Evolutionary conservation across 2,797 vertebrate genomes (phyloP).

Genomic region (Cirrhinus molitorella): DNA sequence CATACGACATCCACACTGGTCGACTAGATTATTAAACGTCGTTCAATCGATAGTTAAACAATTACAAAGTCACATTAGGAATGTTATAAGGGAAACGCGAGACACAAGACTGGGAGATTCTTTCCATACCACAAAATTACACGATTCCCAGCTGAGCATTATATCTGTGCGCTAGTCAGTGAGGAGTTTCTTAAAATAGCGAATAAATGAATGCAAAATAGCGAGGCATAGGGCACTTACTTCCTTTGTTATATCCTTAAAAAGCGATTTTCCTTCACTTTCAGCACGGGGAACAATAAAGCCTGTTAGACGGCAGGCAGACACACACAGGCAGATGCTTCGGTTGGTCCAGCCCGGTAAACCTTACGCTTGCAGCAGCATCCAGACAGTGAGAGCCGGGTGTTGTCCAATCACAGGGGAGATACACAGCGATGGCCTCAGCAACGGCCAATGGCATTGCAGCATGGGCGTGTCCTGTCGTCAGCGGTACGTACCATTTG

Average conservation of each 20-base stretch:
- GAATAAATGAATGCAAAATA: background rate
- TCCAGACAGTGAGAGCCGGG: constrained; percentile 64
- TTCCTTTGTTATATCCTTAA: constrained; percentile 47
- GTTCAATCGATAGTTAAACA: background rate
- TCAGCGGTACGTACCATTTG: constrained; percentile 71
- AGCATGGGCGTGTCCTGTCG: constrained; percentile 69
- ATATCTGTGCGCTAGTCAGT: background rate
- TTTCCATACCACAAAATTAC: constrained; percentile 32
- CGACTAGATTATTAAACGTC: background rate
- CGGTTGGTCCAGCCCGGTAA: constrained; percentile 70
- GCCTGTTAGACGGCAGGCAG: constrained; percentile 62
- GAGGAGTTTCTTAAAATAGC: background rate
- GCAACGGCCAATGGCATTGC: constrained; percentile 71
- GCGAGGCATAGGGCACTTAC: constrained; percentile 34
- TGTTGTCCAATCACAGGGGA: constrained; percentile 73
- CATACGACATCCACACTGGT: background rate
- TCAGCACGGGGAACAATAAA: constrained; percentile 60
- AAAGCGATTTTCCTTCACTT: constrained; percentile 33
- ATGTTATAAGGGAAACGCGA: background rate
- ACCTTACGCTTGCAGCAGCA: constrained; percentile 71
- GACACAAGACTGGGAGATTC: constrained; percentile 4
- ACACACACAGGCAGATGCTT: constrained; percentile 72
- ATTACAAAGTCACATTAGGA: background rate
- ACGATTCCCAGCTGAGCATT: background rate
- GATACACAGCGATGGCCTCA: constrained; percentile 58